Evolutionary conservation across 92 coral and sea anemone species (phyloP), one percentile per base, ranked within the genome.

Genomic region (Bergia puertoricense): DNA sequence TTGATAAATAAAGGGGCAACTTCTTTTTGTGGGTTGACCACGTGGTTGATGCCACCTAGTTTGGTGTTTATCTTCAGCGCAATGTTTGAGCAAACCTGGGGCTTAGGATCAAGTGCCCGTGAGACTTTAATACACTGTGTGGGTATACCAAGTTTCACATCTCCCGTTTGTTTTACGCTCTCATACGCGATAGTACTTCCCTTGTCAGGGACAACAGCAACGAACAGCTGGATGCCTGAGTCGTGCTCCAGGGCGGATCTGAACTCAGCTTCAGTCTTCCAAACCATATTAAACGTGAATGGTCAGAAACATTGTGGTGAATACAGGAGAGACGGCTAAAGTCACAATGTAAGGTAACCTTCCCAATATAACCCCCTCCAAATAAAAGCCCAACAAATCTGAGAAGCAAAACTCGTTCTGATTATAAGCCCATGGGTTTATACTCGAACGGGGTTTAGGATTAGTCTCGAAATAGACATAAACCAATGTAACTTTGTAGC

Each of bases 61-160:
- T 96, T 96, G 67, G 96, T 93, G n/a, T 96, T 96, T n/a, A 96
- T 91, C 76, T 96, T 96, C 95, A 96, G 88, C 15, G 98, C 93
- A 23, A 96, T 92, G 85, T 96, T 94, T 15, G 96, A 89, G 80
- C 95, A 94, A 14, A 96, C 93, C 45, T 95, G 96, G 20, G 96
- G 89, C 39, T 89, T 93, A 2, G 95, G 88, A 5, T 56, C 43
- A 11, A 39, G 79, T 20, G 92, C 92, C 30, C 78, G 93, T 82
- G 86, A 92, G 5, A 77, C 4, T 91, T 91, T 94, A 4, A 96
- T 95, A 66, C 98, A 94, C 85, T 96, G 98, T 39, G 98, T 96
- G 1, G 94, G 82, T 22, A 93, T 90, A 38, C 98, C 98, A 45
- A 94, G 78, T 14, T 90, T 93, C 9, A 93, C 90, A 80, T 96